Base-by-base conservation (phyloP, 2,113 vertebrate genomes). In the Pelvicachromis taeniatus region DNA sequence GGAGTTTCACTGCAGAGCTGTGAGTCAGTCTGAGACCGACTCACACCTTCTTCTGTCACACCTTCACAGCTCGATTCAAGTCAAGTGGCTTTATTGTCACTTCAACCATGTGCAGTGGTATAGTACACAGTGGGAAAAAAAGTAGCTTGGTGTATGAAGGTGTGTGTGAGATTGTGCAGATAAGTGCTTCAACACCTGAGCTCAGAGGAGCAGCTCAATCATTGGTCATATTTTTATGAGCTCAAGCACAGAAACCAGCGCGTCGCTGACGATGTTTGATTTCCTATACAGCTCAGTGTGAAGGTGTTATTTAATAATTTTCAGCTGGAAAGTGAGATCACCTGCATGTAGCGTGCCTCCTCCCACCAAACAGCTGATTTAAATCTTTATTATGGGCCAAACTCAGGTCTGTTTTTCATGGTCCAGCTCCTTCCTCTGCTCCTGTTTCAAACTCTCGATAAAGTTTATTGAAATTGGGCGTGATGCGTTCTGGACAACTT, bases 1-100 rank as follows among this genome's bases (percentile, higher is more conserved):
- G 91, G 88, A 91, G 78, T 92, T 93, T 94, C 92, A 78, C 81
- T 70, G 48, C 82, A 19, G 75, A 77, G 48, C 40, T 58, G 6
- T 87, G 92, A 87, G 55, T 89, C 85, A 88, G 73, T 3, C 12
- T 13, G 31, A 7, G 17, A 17, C 17, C 8, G 4, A 17, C 40
- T n/a, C n/a, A n/a, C n/a, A n/a, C n/a, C n/a, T n/a, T n/a, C n/a
- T 70, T 70, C 65, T 70, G 21, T 45, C 21, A 77, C 33, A 77
- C 73, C 73, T 53, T 33, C 35, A 42, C 35, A 9, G 35, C 35
- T 68, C 12, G 38, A 6, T 68, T 23, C 11, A 21, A 65, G 58
- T 63, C 6, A 63, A 63, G 33, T 63, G 59, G 19, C 33, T 38
- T 63, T 63, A 38, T 63, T 63, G 33, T 63, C 17, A 63, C 33